A percentile compares a stretch with the other conserved stretches of the same genome.
phyloP scores from a whole-genome alignment of 2,888 invertebrate species.

The Drosophila setosimentum region DNA sequence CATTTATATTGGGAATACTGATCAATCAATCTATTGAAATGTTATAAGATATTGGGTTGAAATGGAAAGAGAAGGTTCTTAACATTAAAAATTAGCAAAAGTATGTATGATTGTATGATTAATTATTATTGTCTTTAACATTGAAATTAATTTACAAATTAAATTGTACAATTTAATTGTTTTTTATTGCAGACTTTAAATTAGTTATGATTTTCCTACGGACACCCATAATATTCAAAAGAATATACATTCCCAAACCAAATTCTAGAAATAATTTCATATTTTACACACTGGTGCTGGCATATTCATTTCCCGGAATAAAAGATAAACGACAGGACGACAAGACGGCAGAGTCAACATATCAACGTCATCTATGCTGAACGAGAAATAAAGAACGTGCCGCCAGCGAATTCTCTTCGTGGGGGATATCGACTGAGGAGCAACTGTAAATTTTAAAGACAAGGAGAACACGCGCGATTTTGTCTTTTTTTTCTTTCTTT shows the following conservation, averaged over 20 bases:
- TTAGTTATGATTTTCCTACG: not conserved
- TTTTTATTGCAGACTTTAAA: not conserved
- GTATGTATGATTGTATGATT: not conserved
- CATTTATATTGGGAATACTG: not conserved
- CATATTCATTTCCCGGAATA: constrained; percentile 7
- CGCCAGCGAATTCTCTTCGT: constrained; percentile 42
- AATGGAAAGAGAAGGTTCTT: not conserved
- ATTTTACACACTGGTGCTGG: not conserved
- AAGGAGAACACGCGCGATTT: constrained; percentile 49
- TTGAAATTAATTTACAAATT: not conserved
- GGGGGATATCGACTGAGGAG: constrained; percentile 46
- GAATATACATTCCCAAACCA: not conserved
- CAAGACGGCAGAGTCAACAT: constrained; percentile 24
- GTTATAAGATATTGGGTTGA: not conserved
- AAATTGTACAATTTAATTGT: not conserved
- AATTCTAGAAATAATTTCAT: constrained; percentile 12
- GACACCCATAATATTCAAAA: not conserved
- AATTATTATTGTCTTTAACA: not conserved
- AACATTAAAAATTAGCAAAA: not conserved
- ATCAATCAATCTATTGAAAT: not conserved
- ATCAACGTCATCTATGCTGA: constrained; percentile 12
- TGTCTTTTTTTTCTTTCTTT: constrained; percentile 4
- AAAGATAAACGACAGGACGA: constrained; percentile 18
- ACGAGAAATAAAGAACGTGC: constrained; percentile 36
- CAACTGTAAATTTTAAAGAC: constrained; percentile 32